Percentiles rank a stretch among this genome's conserved stretches.
These are phyloP conservation scores for Leucoma salicis DNA, from an alignment of 2,888 invertebrate species.

Conservation along the genomic window DNA sequence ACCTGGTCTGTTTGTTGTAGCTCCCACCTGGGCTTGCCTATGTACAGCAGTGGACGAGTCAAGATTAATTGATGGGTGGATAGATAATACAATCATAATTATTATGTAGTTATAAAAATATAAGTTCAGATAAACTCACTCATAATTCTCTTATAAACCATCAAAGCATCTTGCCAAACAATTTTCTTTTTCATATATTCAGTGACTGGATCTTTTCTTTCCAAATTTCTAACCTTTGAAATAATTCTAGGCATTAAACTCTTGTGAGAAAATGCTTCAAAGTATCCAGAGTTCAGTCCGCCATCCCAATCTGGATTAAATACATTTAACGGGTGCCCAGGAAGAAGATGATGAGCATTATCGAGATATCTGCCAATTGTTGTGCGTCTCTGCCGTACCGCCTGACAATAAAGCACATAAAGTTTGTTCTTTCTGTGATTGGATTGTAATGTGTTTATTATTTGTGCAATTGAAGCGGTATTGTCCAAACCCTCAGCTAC, in stretches of 20 bases:
- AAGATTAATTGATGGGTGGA: no score
- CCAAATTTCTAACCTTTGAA: constrained; percentile 41
- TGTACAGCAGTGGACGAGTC: no score
- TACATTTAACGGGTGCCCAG: constrained; percentile 53
- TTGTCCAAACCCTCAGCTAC: constrained; percentile 49
- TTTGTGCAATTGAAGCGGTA: constrained; percentile 49
- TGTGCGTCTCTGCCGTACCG: constrained; percentile 40
- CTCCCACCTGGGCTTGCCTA: no score
- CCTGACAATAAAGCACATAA: constrained; percentile 44
- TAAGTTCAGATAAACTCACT: constrained; percentile 34
- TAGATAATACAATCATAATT: not conserved
- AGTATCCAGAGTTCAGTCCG: constrained; percentile 52
- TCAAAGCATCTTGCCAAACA: constrained; percentile 45
- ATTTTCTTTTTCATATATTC: constrained; percentile 50
- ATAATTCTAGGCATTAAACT: constrained; percentile 61
- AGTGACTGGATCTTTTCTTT: constrained; percentile 56
- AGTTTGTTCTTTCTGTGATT: constrained; percentile 45
- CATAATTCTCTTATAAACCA: constrained; percentile 26
- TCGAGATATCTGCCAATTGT: constrained; percentile 17
- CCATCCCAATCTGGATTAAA: constrained; percentile 68
- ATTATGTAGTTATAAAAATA: not conserved
- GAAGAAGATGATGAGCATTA: constrained; percentile 41
- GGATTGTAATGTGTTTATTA: constrained; percentile 45
- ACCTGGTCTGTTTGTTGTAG: no score
- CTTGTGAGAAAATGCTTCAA: constrained; percentile 59